Evolutionary conservation across 2,797 vertebrate genomes (phyloP).

Genomic region (Chaetodon trifasciatus): DNA sequence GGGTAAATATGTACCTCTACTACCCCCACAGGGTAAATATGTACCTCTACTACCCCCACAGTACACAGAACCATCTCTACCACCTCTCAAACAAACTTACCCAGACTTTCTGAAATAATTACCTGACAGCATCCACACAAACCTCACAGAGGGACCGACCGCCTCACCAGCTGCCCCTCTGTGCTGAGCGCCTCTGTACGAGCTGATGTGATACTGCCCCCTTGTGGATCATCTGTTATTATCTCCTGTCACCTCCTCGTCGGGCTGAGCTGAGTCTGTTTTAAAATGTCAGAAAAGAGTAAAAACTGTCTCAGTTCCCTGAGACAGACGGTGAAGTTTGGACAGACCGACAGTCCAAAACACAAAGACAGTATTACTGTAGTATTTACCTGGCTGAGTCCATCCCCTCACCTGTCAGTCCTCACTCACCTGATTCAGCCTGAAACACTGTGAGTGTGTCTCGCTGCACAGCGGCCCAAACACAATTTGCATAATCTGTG

Average conservation of each 20-base stretch:
- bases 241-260: not conserved
- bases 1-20: not conserved
- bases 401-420: not conserved
- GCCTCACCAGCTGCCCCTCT: not conserved
- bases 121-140: not conserved
- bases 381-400: not conserved
- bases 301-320: too few species aligned
- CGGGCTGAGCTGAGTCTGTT: too few species aligned
- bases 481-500: conserved; percentile 20
- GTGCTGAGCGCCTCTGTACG: not conserved
- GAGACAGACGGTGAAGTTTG: too few species aligned
- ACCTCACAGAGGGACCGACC: not conserved
- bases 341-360: too few species aligned
- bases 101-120: not conserved
- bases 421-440: not conserved
- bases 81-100: not conserved
- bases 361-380: too few species aligned
- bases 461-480: not conserved
- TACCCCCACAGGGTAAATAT: not conserved
- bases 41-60: too few species aligned
- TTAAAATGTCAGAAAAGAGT: too few species aligned
- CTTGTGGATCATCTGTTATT: conserved; percentile 24
- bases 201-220: conserved; percentile 26
- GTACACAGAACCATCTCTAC: not conserved
- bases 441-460: not conserved